Base-by-base conservation (phyloP, 2,797 vertebrate genomes). In the Gadopsis marmoratus region DNA sequence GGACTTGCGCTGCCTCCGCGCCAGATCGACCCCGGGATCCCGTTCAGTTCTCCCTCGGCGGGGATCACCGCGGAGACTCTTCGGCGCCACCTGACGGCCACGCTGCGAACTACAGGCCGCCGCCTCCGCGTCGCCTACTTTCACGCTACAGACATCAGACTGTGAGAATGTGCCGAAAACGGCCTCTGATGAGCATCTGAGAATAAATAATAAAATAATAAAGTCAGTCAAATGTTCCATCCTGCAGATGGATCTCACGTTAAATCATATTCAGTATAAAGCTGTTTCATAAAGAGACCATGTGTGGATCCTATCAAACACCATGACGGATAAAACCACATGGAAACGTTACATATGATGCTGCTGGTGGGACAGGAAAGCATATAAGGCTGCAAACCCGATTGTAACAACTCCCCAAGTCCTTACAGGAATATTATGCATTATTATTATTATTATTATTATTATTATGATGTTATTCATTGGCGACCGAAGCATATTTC, bases 41-140 rank as follows among this genome's bases (percentile, higher is more conserved):
- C 85, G 86, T 83, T 91, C 79, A 90, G 73, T 65, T 79, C 67
- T 53, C n/a, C n/a, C 66, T 82, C 73, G 2, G 31, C 70, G 71
- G 73, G 58, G n/a, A n/a, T n/a, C n/a, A 76, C 41, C 47, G 39
- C 3, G 63, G 66, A 71, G 78, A 35, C 76, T 83, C 92, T 72
- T 10, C 37, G 35, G 78, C 87, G 88, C 92, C 93, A 70, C 47
- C 94, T 76, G 43, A 48, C 66, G 94, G 92, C 45, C 62, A 54
- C 68, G 16, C 58, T 43, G 68, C 4, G 7, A 66, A 77, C 5
- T 9, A 21, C 69, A 53, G 21, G 14, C 7, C 6, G 17, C 14
- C 31, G 0, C 21, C 10, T 16, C 19, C 41, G 5, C 48, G 2
- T 4, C 0, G 26, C 51, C n/a, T 13, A 33, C 72, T 73, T 58